These are phyloP conservation scores for Brachionus manjavacas DNA, from an alignment of 1,140 invertebrate genomes.

Conservation along the genomic window DNA sequence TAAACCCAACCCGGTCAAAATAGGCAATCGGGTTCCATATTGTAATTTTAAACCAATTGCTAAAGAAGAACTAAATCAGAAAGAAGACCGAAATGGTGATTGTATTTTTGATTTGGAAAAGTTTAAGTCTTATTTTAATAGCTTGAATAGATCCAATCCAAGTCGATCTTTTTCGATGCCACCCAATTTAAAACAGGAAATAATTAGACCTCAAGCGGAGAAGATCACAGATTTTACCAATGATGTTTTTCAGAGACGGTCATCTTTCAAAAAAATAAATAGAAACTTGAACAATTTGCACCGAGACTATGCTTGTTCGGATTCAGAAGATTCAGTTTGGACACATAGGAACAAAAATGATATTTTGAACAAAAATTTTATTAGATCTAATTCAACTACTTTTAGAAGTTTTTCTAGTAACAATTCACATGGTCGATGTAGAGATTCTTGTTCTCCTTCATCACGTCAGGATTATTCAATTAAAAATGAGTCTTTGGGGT, in stretches of 20 bases:
- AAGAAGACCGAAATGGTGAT: not conserved
- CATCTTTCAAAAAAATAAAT: not conserved
- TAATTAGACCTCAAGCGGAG: not conserved
- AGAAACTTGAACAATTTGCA: not conserved
- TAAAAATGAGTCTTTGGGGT: not conserved
- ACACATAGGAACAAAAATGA: not conserved
- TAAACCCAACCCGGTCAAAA: not conserved
- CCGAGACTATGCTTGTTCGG: not conserved
- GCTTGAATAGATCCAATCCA: not conserved
- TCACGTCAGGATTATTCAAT: not conserved
- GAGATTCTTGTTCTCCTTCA: not conserved
- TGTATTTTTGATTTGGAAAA: not conserved
- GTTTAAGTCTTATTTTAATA: slow-evolving; percentile 4
- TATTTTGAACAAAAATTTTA: not conserved
- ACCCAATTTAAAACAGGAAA: not conserved
- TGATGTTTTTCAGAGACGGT: not conserved
- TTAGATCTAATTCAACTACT: slow-evolving; percentile 8
- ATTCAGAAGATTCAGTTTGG: not conserved
- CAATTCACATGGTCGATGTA: not conserved
- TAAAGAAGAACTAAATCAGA: not conserved
- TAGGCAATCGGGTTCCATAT: not conserved
- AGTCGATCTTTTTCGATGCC: slow-evolving; percentile 15
- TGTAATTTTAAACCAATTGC: not conserved
- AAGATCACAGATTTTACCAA: not conserved
- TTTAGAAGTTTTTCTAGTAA: not conserved